Conservation (phyloP, 2,888 invertebrate species). For the Meiosimyza platycephala region DNA sequence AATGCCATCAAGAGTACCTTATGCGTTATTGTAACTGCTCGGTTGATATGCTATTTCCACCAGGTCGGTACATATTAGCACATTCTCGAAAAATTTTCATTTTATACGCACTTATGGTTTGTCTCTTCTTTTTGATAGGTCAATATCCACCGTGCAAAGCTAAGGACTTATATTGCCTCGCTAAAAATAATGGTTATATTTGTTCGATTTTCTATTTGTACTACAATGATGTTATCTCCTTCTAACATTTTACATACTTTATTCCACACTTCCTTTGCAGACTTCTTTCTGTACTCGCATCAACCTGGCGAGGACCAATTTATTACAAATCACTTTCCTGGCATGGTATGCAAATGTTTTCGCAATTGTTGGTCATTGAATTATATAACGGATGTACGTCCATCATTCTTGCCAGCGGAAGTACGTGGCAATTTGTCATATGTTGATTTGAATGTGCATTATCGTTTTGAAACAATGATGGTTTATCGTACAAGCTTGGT, state of each 20-base stretch:
- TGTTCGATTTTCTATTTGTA: slow-evolving; percentile 7
- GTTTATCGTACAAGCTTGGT: slow-evolving; percentile 68
- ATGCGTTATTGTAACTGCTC: slow-evolving; percentile 64
- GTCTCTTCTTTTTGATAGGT: slow-evolving; percentile 44
- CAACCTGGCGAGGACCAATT: slow-evolving; percentile 55
- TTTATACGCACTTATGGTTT: neutral
- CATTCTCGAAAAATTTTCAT: slow-evolving; percentile 9
- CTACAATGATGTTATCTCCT: neutral
- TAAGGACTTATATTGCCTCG: slow-evolving; percentile 60
- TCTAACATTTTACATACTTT: slow-evolving; percentile 13
- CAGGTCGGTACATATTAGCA: slow-evolving; percentile 1
- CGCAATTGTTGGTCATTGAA: slow-evolving; percentile 65
- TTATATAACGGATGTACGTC: slow-evolving; percentile 59
- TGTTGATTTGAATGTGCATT: slow-evolving; percentile 67
- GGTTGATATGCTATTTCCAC: slow-evolving; percentile 63
- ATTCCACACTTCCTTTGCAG: slow-evolving; percentile 44
- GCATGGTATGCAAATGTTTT: slow-evolving; percentile 64
- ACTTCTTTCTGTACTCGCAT: slow-evolving; percentile 56
- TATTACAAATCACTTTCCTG: slow-evolving; percentile 56
- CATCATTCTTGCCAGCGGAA: slow-evolving; percentile 57
- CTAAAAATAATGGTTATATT: slow-evolving; percentile 57
- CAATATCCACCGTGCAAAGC: slow-evolving; percentile 55
- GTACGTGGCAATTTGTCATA: slow-evolving; percentile 57
- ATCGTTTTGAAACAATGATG: slow-evolving; percentile 65
- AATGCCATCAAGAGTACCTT: slow-evolving; percentile 65